These are phyloP conservation scores for Chaetura pelagica DNA, from an alignment of 2,113 vertebrate species.

Conservation along the genomic window DNA sequence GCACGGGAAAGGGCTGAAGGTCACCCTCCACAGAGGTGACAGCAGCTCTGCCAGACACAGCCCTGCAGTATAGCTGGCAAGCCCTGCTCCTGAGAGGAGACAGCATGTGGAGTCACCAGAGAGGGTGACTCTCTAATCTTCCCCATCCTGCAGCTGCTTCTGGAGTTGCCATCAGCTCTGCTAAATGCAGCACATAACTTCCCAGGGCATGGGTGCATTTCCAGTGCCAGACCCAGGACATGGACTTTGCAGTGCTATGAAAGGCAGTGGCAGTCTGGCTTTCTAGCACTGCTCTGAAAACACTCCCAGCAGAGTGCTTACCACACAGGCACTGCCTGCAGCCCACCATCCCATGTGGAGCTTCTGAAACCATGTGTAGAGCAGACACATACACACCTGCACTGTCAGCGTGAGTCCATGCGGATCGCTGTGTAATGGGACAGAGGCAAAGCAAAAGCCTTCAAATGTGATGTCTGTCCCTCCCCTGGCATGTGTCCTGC, in stretches of 20 bases:
- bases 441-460: neutral
- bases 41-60: neutral
- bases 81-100: neutral
- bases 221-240: neutral
- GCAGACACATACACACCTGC: neutral
- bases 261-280: neutral
- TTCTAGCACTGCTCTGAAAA: neutral
- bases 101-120: neutral
- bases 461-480: neutral
- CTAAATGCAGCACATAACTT: neutral
- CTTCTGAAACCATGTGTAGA: neutral
- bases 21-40: neutral
- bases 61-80: neutral
- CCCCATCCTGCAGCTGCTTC: neutral
- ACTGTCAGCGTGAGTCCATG: neutral
- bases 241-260: neutral
- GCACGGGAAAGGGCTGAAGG: neutral
- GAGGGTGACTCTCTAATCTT: neutral
- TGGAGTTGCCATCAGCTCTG: neutral
- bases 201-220: neutral
- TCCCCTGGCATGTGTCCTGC: neutral
- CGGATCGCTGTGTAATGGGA: neutral
- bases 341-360: neutral
- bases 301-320: neutral
- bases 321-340: neutral